Percentiles rank a stretch among this genome's conserved stretches.
These are phyloP conservation scores for Apogon hyalosoma DNA, from an alignment of 2,797 vertebrate genomes.

Conservation along the genomic window DNA sequence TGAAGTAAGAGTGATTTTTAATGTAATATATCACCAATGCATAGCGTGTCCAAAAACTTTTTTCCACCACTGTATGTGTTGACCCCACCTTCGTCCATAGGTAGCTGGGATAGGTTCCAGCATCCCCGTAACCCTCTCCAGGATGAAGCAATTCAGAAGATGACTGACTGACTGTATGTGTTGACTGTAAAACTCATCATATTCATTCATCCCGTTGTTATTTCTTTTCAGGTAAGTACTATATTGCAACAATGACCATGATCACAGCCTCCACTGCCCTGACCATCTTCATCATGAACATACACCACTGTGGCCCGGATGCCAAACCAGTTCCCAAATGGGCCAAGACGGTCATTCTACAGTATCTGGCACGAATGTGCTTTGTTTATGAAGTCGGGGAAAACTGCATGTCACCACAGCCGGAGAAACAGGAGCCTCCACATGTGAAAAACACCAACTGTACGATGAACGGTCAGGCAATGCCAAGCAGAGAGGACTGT, in stretches of 20 bases:
- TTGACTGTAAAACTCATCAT: not conserved
- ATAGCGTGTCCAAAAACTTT: too few relatives aligned
- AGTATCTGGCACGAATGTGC: conserved; percentile 89
- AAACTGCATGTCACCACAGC: conserved; percentile 82
- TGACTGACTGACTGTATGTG: not conserved
- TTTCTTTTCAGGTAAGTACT: conserved; percentile 90
- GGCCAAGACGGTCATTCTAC: conserved; percentile 88
- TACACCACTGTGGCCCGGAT: conserved; percentile 92
- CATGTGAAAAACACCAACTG: conserved; percentile 54
- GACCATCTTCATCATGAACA: conserved; percentile 94
- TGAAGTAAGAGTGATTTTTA: too few relatives aligned
- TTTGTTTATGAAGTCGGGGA: conserved; percentile 91
- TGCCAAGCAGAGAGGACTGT: conserved; percentile 60
- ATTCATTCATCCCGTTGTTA: conserved; percentile 12
- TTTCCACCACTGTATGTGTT: too few relatives aligned
- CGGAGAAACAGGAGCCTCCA: conserved; percentile 50
- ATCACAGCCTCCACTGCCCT: conserved; percentile 92
- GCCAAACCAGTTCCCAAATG: conserved; percentile 90
- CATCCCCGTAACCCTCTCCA: too few relatives aligned
- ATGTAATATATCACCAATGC: too few relatives aligned
- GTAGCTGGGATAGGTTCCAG: too few relatives aligned
- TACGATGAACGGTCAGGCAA: conserved; percentile 68
- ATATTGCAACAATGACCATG: conserved; percentile 97
- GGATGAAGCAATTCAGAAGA: too few relatives aligned
- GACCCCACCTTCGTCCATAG: too few relatives aligned